These are phyloP conservation scores for Neodontobutis hainanensis DNA, from an alignment of 2,113 vertebrate species.

Conservation along the genomic window DNA sequence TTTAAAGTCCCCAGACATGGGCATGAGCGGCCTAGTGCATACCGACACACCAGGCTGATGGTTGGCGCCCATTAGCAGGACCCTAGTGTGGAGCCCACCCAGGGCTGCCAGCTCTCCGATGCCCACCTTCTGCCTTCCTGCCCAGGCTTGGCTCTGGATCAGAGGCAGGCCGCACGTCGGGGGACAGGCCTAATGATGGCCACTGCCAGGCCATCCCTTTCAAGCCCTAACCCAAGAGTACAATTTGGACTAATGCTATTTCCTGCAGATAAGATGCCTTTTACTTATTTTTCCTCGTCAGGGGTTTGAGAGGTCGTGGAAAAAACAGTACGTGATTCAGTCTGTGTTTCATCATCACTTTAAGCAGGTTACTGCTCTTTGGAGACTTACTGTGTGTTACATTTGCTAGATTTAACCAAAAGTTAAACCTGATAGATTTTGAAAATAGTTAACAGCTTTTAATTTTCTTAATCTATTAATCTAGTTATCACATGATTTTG, in stretches of 20 bases:
- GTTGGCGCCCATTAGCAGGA: slow-evolving; percentile 68
- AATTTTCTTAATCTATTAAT: not conserved
- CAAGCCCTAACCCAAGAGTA: slow-evolving; percentile 75
- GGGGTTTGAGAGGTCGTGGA: slow-evolving; percentile 45
- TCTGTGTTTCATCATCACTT: slow-evolving; percentile 46
- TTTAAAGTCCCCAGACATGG: slow-evolving; percentile 62
- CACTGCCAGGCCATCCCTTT: slow-evolving; percentile 73
- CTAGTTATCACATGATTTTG: slow-evolving; percentile 43
- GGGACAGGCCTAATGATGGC: slow-evolving; percentile 78
- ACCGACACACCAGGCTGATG: slow-evolving; percentile 79
- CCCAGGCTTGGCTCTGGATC: slow-evolving; percentile 69
- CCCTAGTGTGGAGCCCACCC: slow-evolving; percentile 76
- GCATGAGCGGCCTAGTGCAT: slow-evolving; percentile 57
- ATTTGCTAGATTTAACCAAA: slow-evolving; percentile 5
- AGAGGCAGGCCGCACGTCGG: slow-evolving; percentile 72
- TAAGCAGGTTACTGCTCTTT: not conserved
- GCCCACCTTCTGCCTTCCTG: slow-evolving; percentile 76
- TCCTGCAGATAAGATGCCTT: slow-evolving; percentile 80
- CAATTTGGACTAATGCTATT: slow-evolving; percentile 80
- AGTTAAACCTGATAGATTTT: not conserved
- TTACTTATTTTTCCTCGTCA: slow-evolving; percentile 60
- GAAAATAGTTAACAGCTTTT: not conserved
- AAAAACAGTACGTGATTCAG: slow-evolving; percentile 16
- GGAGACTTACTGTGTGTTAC: not conserved
- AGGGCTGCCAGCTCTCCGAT: slow-evolving; percentile 61